A percentile compares a stretch with the other conserved stretches of the same genome.
These are phyloP conservation scores for Diachasma alloeum DNA, from an alignment of 1,140 invertebrate species.

Conservation along the genomic window DNA sequence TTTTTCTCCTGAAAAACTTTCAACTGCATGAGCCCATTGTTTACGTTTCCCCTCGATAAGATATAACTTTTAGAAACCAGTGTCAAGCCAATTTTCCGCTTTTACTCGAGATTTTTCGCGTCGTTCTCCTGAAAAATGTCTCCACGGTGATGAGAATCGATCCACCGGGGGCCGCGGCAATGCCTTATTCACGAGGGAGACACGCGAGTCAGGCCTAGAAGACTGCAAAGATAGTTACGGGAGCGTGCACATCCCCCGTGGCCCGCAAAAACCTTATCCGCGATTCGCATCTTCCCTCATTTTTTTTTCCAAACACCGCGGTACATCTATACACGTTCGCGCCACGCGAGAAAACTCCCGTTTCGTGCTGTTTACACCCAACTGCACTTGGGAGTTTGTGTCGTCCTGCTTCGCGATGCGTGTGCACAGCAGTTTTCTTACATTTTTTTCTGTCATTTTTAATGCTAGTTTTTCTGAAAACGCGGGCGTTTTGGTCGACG, in stretches of 20 bases:
- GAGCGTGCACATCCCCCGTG: slow-evolving; percentile 17
- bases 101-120: slow-evolving; percentile 17
- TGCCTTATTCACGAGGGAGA: slow-evolving; percentile 12
- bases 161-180: not conserved
- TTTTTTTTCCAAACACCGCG: slow-evolving; percentile 17
- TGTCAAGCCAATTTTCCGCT: slow-evolving; percentile 11
- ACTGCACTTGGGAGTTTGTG: slow-evolving; percentile 14
- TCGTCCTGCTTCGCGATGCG: slow-evolving; percentile 28
- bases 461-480: not conserved
- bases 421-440: slow-evolving; percentile 4
- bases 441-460: not conserved
- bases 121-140: slow-evolving; percentile 20
- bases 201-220: slow-evolving; percentile 14
- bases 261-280: slow-evolving; percentile 16
- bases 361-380: slow-evolving; percentile 20
- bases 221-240: slow-evolving; percentile 22
- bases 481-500: too few species aligned
- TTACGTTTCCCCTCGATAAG: too few species aligned
- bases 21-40: not conserved
- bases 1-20: not conserved
- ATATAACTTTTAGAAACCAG: not conserved
- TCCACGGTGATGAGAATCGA: slow-evolving; percentile 1
- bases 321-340: slow-evolving; percentile 9
- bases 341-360: slow-evolving; percentile 22
- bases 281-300: slow-evolving; percentile 4